Percentiles rank a stretch among this genome's conserved stretches.
These are phyloP conservation scores for Nemotelus nigrinus DNA, from an alignment of 2,888 invertebrate species.

Conservation along the genomic window DNA sequence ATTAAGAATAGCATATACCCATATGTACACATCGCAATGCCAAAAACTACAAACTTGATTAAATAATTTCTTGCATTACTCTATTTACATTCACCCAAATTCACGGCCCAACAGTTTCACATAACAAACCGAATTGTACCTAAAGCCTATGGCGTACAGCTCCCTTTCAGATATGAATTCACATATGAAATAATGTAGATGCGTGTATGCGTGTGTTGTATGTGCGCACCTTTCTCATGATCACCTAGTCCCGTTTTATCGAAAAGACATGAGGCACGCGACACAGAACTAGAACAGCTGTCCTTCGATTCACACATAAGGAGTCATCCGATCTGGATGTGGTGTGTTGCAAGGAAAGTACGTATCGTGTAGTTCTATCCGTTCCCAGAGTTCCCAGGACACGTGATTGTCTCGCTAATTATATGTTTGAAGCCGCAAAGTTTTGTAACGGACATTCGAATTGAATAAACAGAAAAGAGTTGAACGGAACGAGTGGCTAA, in stretches of 20 bases:
- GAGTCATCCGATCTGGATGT: constrained; percentile 18
- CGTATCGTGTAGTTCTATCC: not conserved
- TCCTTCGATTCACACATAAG: constrained; percentile 68
- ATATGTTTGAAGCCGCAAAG: constrained; percentile 36
- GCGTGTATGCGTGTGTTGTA: constrained; percentile 42
- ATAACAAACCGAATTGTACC: constrained; percentile 25
- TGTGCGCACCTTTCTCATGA: constrained; percentile 70
- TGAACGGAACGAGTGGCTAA: not conserved
- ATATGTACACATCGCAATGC: too few relatives aligned
- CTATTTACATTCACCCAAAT: not conserved
- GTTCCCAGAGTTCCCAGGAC: constrained; percentile 29
- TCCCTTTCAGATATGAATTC: constrained; percentile 29
- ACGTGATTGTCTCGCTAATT: constrained; percentile 32
- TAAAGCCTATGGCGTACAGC: constrained; percentile 18
- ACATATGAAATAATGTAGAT: constrained; percentile 28
- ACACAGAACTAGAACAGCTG: constrained; percentile 73
- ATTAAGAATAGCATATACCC: too few relatives aligned
- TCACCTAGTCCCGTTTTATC: constrained; percentile 70
- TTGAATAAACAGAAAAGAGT: not conserved
- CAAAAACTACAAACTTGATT: too few relatives aligned
- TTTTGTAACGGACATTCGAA: constrained; percentile 42
- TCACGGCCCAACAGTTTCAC: not conserved
- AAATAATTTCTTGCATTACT: not conserved
- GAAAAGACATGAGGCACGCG: constrained; percentile 71
- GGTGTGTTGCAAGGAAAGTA: not conserved